phyloP scores from a whole-genome alignment of 2,888 invertebrate species.

The Chloroclysta siterata region DNA sequence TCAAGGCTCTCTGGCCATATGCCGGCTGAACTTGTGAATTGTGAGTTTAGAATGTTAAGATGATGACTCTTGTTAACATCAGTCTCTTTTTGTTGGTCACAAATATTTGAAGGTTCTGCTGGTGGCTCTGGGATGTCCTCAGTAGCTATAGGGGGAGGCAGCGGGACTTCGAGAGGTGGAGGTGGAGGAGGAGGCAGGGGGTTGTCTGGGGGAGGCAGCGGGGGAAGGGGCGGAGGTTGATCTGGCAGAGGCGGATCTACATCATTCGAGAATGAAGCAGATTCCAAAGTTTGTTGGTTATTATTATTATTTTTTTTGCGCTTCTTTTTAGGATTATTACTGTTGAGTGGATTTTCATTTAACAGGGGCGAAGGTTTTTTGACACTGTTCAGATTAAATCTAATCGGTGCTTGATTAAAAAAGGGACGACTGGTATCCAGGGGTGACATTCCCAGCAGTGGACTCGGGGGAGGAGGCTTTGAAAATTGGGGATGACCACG shows the following conservation, averaged over 20 bases:
- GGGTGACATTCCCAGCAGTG: slow-evolving; percentile 77
- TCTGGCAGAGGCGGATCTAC: slow-evolving; percentile 83
- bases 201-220: slow-evolving; percentile 79
- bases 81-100: slow-evolving; percentile 46
- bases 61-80: slow-evolving; percentile 59
- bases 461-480: slow-evolving; percentile 66
- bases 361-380: slow-evolving; percentile 72
- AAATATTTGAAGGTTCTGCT: slow-evolving; percentile 54
- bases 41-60: slow-evolving; percentile 65
- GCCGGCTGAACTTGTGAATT: slow-evolving; percentile 75
- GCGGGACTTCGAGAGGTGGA: slow-evolving; percentile 65
- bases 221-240: slow-evolving; percentile 81
- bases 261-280: slow-evolving; percentile 59
- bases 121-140: slow-evolving; percentile 73
- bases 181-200: slow-evolving; percentile 60
- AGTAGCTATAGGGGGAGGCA: slow-evolving; percentile 77
- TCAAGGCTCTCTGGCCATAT: slow-evolving; percentile 92
- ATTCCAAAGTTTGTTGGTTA: slow-evolving; percentile 72
- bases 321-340: slow-evolving; percentile 89
- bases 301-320: slow-evolving; percentile 88
- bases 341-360: slow-evolving; percentile 76
- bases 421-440: slow-evolving; percentile 73
- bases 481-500: slow-evolving; percentile 63
- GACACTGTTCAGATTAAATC: slow-evolving; percentile 76
- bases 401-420: slow-evolving; percentile 76